Base-by-base conservation (phyloP, 2,888 invertebrate genomes). In the Carcina quercana region DNA sequence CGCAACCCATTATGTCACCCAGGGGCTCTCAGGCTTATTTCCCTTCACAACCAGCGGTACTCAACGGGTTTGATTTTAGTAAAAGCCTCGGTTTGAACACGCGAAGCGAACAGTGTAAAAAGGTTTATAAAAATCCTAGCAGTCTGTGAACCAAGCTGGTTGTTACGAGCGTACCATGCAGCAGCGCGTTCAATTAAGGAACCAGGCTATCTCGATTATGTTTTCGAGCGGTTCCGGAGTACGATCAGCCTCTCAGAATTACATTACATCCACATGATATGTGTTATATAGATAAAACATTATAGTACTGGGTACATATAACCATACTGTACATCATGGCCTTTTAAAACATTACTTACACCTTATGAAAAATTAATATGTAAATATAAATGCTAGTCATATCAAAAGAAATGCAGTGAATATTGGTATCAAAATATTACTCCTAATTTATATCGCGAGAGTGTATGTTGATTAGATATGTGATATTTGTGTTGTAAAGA, bases 401-500 rank as follows among this genome's bases (percentile, higher is more conserved):
- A 73, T 67, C 44, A 70, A 75, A 74, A 76, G 53, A 79, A 78
- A 76, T 67, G 72, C 68, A 63, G 71, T 72, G 76, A 82, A 82
- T 75, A 82, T 76, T 64, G 60, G 60, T 83, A 83, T 82, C 80
- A 83, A 83, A 83, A 83, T 69, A 69, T 79, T 75, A 75, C 57
- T 55, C 59, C 69, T 78, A 76, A 72, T 69, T 69, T 69, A 62
- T 53, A 67, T 64, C 69, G 74, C 65, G 64, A 63, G 61, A 51
- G 70, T 68, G 66, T 69, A 64, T 58, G 61, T 60, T 50, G 65
- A 66, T 68, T 71, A 76, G 83, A 82, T 82, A 83, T 83, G 82
- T 82, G 78, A 73, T 69, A 75, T 63, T 72, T 70, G 5, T 67
- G 65, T 53, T 58, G 64, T 72, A 69, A 63, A 78, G 62, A 65